Evolutionary conservation across 1,140 invertebrate genomes (phyloP).

Genomic region (Procambarus virginalis): DNA sequence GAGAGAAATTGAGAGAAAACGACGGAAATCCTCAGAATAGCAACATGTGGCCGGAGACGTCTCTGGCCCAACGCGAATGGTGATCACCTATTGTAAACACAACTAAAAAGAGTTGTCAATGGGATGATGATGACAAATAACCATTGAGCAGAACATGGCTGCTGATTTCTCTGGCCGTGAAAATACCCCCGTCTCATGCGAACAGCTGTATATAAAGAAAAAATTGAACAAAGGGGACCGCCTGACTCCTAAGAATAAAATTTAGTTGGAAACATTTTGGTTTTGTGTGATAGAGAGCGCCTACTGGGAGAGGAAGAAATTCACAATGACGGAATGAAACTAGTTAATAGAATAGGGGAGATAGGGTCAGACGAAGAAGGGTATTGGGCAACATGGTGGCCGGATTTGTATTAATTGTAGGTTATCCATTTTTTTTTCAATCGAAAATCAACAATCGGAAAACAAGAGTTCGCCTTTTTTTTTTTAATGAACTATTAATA

Average conservation of each 20-base stretch:
- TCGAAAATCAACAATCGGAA: too few species aligned
- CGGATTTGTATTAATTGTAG: too few species aligned
- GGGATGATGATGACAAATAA: slow-evolving; percentile 57
- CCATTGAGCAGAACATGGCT: slow-evolving; percentile 59
- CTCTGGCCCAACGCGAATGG: background rate
- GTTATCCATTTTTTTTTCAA: too few species aligned
- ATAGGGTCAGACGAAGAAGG: too few species aligned
- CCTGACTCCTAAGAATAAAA: too few species aligned
- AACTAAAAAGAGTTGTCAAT: slow-evolving; percentile 54
- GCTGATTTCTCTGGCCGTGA: slow-evolving; percentile 55
- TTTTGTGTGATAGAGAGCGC: background rate
- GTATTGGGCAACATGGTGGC: too few species aligned
- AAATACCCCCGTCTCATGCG: slow-evolving; percentile 3
- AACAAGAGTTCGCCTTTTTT: too few species aligned
- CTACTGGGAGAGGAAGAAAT: background rate
- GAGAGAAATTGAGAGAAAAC: background rate
- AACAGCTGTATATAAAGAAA: too few species aligned
- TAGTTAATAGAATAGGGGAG: too few species aligned
- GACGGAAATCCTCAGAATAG: background rate
- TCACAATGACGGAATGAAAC: too few species aligned
- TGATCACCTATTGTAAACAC: slow-evolving; percentile 58
- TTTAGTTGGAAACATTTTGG: background rate
- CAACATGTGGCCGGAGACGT: background rate
- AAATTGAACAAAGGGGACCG: too few species aligned
- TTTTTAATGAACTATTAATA: too few species aligned